Evolutionary conservation across 2,113 vertebrate genomes (phyloP), one percentile per base, ranked within the genome.

Genomic region (Oxyruncus cristatus): DNA sequence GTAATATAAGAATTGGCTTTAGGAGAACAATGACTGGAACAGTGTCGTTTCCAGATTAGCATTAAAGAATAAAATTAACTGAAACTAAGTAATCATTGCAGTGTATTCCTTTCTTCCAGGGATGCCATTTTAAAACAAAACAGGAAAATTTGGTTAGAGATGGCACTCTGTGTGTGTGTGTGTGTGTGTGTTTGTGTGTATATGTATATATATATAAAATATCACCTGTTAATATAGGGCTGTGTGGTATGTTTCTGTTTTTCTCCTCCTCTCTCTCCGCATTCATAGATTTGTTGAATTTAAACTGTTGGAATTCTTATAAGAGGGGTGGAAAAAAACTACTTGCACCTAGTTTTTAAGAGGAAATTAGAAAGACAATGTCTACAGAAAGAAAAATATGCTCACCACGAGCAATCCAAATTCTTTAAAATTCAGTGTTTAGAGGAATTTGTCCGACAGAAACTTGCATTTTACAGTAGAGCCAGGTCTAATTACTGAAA

Each of bases 1-100:
- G 59, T 63, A 63, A 68, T 63, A 47, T 30, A 85, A 95, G 96
- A 95, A 96, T 77, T 77, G 23, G 53, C 35, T 91, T 89, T 41
- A 63, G 42, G 55, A 93, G 72, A 93, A 88, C 82, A 92, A 92
- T 88, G 85, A 74, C 78, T 67, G 65, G 35, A 93, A 67, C 52
- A 21, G 39, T 67, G 20, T 59, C 2, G 0, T 67, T 92, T 76
- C 67, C 55, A 67, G 63, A 59, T 86, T 63, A 80, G 35, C 46
- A 63, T 61, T 74, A 65, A 83, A 88, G 59, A 95, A 72, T 85
- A 83, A 52, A 90, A 77, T 56, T 84, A 94, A 52, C 42, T 56
- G 67, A 67, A 92, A 59, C 22, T 18, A 62, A 77, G 52, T 41
- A 72, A 68, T n/a, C 30, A 24, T 33, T 53, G 58, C 42, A 50